Conservation (phyloP, 2,888 invertebrate genomes). For the Nymphalis urticae region DNA sequence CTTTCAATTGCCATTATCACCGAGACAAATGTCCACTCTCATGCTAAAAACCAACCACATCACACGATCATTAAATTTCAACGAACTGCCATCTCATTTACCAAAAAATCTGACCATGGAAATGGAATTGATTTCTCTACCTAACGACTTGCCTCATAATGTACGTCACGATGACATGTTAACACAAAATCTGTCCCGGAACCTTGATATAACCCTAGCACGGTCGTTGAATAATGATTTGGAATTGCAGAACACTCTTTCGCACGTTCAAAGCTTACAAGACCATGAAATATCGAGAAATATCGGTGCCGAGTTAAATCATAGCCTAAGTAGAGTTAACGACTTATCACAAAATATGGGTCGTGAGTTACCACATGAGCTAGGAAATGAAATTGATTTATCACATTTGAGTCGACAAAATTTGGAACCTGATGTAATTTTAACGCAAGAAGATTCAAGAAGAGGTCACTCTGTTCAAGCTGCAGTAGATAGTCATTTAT, state of each 20-base stretch:
- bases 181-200: conserved; percentile 47
- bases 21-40: conserved; percentile 70
- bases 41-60: conserved; percentile 72
- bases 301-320: conserved; percentile 43
- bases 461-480: conserved; percentile 39
- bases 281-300: conserved; percentile 54
- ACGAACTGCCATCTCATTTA: conserved; percentile 66
- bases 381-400: conserved; percentile 50
- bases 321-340: conserved; percentile 44
- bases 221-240: conserved; percentile 49
- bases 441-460: conserved; percentile 41
- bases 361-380: conserved; percentile 52
- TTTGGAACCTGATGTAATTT: conserved; percentile 47
- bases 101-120: conserved; percentile 55
- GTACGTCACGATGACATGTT: conserved; percentile 48
- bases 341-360: conserved; percentile 35
- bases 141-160: conserved; percentile 55
- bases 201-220: conserved; percentile 50
- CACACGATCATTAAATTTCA: conserved; percentile 59
- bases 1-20: conserved; percentile 69
- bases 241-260: conserved; percentile 57
- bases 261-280: conserved; percentile 57
- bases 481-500: conserved; percentile 41
- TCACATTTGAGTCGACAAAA: conserved; percentile 50
- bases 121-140: conserved; percentile 56